Percentiles rank a stretch among this genome's conserved stretches.
phyloP scores from a whole-genome alignment of 2,113 vertebrate genomes.

The Muscicapa adusta region DNA sequence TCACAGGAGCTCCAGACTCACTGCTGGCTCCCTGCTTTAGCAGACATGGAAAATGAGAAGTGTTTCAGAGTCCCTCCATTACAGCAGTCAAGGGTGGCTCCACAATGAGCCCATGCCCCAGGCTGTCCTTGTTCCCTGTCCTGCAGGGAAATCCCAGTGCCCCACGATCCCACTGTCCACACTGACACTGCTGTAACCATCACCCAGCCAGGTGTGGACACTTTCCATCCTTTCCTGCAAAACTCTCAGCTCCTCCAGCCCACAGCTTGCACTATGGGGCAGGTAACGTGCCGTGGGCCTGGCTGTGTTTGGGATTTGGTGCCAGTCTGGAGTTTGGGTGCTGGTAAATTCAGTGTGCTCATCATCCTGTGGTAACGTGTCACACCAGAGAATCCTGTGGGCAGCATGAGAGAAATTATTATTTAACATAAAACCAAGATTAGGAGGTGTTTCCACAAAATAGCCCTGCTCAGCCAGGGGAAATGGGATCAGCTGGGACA shows the following conservation, averaged over 20 bases:
- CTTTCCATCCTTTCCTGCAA: neutral
- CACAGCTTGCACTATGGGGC: neutral
- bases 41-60: neutral
- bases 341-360: neutral
- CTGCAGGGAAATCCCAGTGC: neutral
- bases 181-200: neutral
- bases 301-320: neutral
- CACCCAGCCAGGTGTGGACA: neutral
- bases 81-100: neutral
- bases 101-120: neutral
- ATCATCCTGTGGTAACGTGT: neutral
- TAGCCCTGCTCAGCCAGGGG: neutral
- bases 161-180: neutral
- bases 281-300: fast-evolving
- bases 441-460: neutral
- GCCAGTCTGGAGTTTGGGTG: neutral
- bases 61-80: neutral
- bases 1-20: neutral
- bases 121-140: neutral
- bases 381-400: neutral
- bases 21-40: neutral
- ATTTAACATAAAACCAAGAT: neutral
- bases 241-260: neutral
- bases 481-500: neutral
- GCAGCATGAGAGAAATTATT: neutral